Percentiles rank a stretch among this genome's conserved stretches.
phyloP scores from a whole-genome alignment of 1,140 invertebrate genomes.

The Aporrectodea caliginosa region DNA sequence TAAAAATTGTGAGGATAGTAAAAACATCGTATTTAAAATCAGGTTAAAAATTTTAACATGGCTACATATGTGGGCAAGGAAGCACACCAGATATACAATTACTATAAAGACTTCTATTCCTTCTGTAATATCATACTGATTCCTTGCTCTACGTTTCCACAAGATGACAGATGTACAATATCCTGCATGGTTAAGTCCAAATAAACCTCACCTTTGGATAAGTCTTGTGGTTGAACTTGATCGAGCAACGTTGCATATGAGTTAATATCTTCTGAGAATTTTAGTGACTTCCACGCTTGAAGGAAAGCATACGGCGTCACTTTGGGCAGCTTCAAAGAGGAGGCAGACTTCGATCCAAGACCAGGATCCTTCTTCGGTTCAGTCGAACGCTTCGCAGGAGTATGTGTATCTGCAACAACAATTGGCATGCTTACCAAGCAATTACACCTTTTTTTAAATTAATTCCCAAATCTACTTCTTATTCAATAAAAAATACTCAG shows the following conservation, averaged over 20 bases:
- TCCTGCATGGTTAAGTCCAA: too few relatives aligned
- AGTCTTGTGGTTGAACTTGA: conserved; percentile 44
- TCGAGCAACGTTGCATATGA: conserved; percentile 46
- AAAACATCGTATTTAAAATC: not conserved
- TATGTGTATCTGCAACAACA: too few relatives aligned
- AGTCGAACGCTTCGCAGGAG: too few relatives aligned
- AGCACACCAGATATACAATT: not conserved
- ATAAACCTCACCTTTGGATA: conserved; percentile 43
- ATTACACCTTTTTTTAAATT: too few relatives aligned
- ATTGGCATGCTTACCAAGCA: too few relatives aligned
- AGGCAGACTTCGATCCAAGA: too few relatives aligned
- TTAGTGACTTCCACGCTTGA: conserved; percentile 50
- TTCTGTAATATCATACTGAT: not conserved
- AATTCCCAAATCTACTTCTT: too few relatives aligned
- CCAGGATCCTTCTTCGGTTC: too few relatives aligned
- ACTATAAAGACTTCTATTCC: not conserved
- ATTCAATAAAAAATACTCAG: too few relatives aligned
- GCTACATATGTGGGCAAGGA: not conserved
- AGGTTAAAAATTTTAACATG: not conserved
- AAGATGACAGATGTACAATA: too few relatives aligned
- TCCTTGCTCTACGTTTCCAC: too few relatives aligned
- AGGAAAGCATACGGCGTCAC: conserved; percentile 52
- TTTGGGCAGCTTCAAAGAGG: conserved; percentile 42
- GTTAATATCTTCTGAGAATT: conserved; percentile 39
- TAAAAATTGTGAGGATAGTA: too few relatives aligned